Conservation (phyloP, 2,113 vertebrate species). For the Archocentrus centrarchus region DNA sequence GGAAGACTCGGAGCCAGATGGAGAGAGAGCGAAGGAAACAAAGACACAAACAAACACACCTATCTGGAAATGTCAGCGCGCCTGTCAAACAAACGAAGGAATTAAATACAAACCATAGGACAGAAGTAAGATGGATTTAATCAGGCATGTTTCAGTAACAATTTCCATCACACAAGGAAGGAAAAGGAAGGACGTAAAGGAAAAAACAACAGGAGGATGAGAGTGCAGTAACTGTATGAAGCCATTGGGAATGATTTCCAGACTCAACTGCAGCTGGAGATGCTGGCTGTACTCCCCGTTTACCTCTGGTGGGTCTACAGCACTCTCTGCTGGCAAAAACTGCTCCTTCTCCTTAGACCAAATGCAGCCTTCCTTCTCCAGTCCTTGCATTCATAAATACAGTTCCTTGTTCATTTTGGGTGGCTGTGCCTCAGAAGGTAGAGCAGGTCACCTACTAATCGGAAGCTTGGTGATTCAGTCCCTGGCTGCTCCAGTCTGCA, state of each 20-base stretch:
- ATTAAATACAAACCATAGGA: background rate
- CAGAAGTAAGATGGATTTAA: background rate
- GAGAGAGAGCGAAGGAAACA: background rate
- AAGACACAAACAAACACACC: background rate
- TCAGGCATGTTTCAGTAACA: background rate
- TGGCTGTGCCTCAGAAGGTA: too few relatives aligned
- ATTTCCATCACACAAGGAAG: background rate
- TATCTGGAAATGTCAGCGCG: background rate
- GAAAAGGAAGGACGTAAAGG: background rate
- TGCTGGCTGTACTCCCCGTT: constrained; percentile 13
- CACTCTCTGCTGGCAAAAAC: constrained; percentile 39
- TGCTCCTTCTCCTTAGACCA: background rate
- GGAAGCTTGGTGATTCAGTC: too few relatives aligned
- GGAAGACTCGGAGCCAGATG: background rate
- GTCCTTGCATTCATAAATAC: background rate
- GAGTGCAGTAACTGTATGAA: background rate
- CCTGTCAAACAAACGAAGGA: background rate
- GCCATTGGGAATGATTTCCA: constrained; percentile 27
- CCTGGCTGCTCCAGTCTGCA: too few relatives aligned
- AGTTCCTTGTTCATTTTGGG: background rate
- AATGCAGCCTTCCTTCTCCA: background rate
- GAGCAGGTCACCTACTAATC: too few relatives aligned
- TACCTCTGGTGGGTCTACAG: background rate
- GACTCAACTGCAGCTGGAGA: constrained; percentile 39
- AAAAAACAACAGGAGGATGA: background rate